These are phyloP conservation scores for Papilio polytes DNA, from an alignment of 1,140 invertebrate species.

Conservation along the genomic window DNA sequence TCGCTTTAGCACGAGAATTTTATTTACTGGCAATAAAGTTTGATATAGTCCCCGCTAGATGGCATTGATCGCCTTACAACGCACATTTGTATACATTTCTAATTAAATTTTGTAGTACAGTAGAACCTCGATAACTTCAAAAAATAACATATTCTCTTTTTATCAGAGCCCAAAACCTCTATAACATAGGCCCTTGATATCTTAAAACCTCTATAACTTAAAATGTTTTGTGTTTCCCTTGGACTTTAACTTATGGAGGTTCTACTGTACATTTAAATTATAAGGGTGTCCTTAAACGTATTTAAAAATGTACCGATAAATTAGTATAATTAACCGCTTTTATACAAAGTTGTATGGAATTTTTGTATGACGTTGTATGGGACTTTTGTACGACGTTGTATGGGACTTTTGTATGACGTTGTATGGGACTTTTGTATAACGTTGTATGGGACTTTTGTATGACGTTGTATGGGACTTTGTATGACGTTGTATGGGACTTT, in stretches of 20 bases:
- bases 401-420: slow-evolving; percentile 30
- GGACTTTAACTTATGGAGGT: no score
- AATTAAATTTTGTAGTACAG: slow-evolving; percentile 30
- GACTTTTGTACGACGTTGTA: slow-evolving; percentile 13
- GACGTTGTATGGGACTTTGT: slow-evolving; percentile 28
- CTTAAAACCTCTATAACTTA: no score
- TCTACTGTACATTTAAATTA: slow-evolving; percentile 46
- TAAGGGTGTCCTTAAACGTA: slow-evolving; percentile 43
- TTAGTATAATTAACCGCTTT: slow-evolving; percentile 6
- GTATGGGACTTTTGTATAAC: slow-evolving; percentile 24
- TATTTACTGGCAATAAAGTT: slow-evolving; percentile 23
- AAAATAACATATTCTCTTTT: no score
- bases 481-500: no score
- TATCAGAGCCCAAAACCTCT: no score
- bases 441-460: background rate
- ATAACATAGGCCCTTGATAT: no score
- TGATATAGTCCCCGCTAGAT: slow-evolving; percentile 23
- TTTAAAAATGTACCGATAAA: slow-evolving; percentile 2
- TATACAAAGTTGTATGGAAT: background rate
- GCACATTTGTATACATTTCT: slow-evolving; percentile 32
- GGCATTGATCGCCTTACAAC: slow-evolving; percentile 9
- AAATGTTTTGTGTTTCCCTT: no score
- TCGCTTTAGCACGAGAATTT: slow-evolving; percentile 29
- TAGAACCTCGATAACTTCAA: no score
- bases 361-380: slow-evolving; percentile 31